Evolutionary conservation across 2,113 vertebrate genomes (phyloP), one percentile per base, ranked within the genome.

Genomic region (Platysternon megacephalum): DNA sequence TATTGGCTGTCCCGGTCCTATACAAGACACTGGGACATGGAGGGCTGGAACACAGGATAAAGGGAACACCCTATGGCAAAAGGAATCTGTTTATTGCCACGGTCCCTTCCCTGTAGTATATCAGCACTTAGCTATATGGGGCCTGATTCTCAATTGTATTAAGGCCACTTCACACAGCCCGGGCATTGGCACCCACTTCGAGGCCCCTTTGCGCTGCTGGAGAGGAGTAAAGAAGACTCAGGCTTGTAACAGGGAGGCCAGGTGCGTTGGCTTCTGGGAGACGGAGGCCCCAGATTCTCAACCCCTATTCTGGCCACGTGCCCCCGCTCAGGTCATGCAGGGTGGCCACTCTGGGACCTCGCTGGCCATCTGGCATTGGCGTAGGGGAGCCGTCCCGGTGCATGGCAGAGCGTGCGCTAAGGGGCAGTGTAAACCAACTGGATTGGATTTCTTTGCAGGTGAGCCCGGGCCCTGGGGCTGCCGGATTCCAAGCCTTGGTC

Each of bases 381-480:
- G 12, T 32, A 35, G 14, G 32, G 61, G 14, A 35, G 14, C 61
- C 16, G 13, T 65, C 61, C 32, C 1, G 4, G 32, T 9, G 61
- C 16, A n/a, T 8, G 35, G 35, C 14, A 68, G 16, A 4, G 16
- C 32, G 16, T 35, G 26, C 5, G 44, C 5, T 51, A 44, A 55
- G 0, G 0, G 12, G 24, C 32, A 87, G 90, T 2, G 44, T 0
- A 2, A 79, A 61, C 46, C 12, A 78, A 10, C 32, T 11, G 79
- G 22, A 1, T 10, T 35, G 49, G 78, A 19, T 84, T 72, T 79
- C 58, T 84, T 72, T 32, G 28, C 89, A 82, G 88, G 21, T 11
- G 92, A 72, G 19, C 10, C 3, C 11, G 21, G 35, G 24, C 24
- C 4, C 4, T 80, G 48, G 24, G 53, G 65, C 35, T 35, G 32